phyloP scores from a whole-genome alignment of 2,797 vertebrate species.

The Labeo calbasu region DNA sequence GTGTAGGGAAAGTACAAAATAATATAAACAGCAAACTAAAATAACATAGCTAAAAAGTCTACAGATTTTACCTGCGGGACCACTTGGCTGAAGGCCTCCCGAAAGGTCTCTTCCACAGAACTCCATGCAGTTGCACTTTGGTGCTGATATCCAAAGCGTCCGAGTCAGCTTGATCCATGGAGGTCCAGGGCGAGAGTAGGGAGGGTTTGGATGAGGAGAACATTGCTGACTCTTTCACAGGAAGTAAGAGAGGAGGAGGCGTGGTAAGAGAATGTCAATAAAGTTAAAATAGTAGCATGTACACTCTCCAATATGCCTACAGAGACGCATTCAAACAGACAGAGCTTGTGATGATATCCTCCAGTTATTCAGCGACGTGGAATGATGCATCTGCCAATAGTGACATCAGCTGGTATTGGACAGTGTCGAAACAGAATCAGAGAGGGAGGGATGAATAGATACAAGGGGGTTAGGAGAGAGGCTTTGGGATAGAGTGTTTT shows the following conservation, averaged over 20 bases:
- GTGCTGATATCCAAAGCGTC: slow-evolving; percentile 93
- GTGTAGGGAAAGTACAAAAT: not conserved
- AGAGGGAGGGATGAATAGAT: slow-evolving; percentile 19
- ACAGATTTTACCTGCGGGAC: slow-evolving; percentile 87
- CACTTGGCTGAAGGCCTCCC: slow-evolving; percentile 93
- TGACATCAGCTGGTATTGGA: slow-evolving; percentile 70
- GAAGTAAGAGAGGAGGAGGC: slow-evolving; percentile 50
- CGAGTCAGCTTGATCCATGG: slow-evolving; percentile 91
- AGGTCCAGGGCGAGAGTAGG: slow-evolving; percentile 84
- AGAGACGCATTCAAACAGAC: slow-evolving; percentile 60
- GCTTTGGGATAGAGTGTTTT: slow-evolving; percentile 61
- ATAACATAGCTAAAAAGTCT: not conserved
- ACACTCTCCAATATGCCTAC: slow-evolving; percentile 55
- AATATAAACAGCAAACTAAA: not conserved
- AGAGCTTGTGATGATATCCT: slow-evolving; percentile 57
- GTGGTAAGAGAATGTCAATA: slow-evolving; percentile 45
- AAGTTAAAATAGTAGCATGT: slow-evolving; percentile 52
- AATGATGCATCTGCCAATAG: slow-evolving; percentile 74
- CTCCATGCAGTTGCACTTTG: slow-evolving; percentile 94
- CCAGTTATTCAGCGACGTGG: slow-evolving; percentile 74
- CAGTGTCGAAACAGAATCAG: slow-evolving; percentile 54
- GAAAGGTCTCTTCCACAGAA: slow-evolving; percentile 97
- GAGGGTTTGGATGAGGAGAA: slow-evolving; percentile 86
- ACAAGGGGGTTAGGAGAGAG: slow-evolving; percentile 12
- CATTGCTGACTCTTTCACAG: slow-evolving; percentile 72